Evolutionary conservation across 92 coral and sea anemone genomes (phyloP).

Genomic region (Porites rus): DNA sequence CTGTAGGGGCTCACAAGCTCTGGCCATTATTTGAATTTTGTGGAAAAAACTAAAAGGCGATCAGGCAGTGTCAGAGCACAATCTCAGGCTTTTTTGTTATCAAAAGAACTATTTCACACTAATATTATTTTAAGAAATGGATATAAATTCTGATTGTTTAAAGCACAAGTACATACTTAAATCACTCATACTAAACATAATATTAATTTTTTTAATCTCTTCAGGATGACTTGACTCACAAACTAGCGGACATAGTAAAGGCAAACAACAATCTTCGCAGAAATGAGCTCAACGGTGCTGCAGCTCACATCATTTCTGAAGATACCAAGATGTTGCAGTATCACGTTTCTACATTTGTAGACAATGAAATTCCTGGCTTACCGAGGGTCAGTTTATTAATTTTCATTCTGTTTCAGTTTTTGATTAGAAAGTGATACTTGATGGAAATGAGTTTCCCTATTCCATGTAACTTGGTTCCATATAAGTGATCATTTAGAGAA

Average conservation of each 20-base stretch:
- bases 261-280: constrained; percentile 93
- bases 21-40: no score
- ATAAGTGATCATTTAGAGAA: no score
- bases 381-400: constrained; percentile 77
- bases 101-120: no score
- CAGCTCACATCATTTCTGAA: constrained; percentile 98
- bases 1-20: not conserved
- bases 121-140: no score
- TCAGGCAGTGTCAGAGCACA: no score
- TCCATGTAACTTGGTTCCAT: no score
- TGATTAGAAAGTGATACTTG: no score
- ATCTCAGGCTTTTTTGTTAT: no score
- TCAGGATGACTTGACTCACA: constrained; percentile 99
- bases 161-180: not conserved
- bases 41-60: no score
- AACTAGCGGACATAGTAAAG: constrained; percentile 94
- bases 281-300: constrained; percentile 99
- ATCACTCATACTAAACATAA: no score
- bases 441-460: no score
- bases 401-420: not conserved
- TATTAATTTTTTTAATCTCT: not conserved
- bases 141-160: not conserved
- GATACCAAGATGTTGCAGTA: constrained; percentile 97
- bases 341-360: constrained; percentile 96
- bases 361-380: constrained; percentile 98